A percentile compares a stretch with the other conserved stretches of the same genome.
These are phyloP conservation scores for Eupithecia subumbrata DNA, from an alignment of 2,888 invertebrate species.

Conservation along the genomic window DNA sequence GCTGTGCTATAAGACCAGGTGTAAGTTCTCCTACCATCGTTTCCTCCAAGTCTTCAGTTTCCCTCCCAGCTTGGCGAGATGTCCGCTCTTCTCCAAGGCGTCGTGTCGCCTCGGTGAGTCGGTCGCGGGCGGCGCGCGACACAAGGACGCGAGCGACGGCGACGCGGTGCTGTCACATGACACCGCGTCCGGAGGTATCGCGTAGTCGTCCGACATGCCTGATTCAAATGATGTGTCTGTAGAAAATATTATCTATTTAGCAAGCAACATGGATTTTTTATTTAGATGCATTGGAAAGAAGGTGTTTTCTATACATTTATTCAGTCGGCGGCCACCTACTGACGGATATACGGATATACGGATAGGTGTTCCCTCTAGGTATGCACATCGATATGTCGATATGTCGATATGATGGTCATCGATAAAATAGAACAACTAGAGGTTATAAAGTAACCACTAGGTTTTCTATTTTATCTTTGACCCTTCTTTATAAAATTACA, in stretches of 20 bases:
- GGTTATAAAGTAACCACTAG: not conserved
- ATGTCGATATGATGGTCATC: too few relatives aligned
- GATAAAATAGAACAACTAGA: not conserved
- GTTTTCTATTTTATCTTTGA: not conserved
- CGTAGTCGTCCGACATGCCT: conserved; percentile 97
- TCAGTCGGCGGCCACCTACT: not conserved
- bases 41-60: conserved; percentile 98
- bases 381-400: too few relatives aligned
- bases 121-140: conserved; percentile 54
- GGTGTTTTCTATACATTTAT: too few relatives aligned
- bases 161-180: conserved; percentile 92
- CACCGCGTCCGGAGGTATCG: conserved; percentile 96
- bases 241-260: too few relatives aligned
- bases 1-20: conserved; percentile 84
- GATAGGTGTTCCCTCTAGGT: not conserved
- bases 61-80: conserved; percentile 95
- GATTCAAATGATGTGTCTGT: conserved; percentile 96
- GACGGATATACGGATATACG: not conserved
- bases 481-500: not conserved
- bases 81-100: conserved; percentile 94
- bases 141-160: conserved; percentile 87
- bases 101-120: conserved; percentile 85
- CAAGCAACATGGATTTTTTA: too few relatives aligned
- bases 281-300: too few relatives aligned
- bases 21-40: conserved; percentile 86